Base-by-base conservation (phyloP, 2,797 vertebrate species). In the Sebastes alutus region DNA sequence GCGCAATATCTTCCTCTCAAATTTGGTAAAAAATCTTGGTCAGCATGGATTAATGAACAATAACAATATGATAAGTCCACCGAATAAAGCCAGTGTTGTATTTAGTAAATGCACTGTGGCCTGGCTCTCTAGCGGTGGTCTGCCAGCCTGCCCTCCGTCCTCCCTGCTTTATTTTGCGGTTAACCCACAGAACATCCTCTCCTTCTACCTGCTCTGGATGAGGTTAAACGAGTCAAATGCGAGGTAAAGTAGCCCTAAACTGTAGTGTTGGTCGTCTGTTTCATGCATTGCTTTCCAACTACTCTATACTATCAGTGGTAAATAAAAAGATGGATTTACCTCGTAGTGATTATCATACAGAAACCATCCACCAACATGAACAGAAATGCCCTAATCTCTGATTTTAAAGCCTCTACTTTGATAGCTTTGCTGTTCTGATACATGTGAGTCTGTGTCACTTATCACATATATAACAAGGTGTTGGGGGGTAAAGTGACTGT, bases 101-200 rank as follows among this genome's bases (percentile, higher is more conserved):
- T 78, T 89, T 61, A n/a, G 77, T 83, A 77, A 77, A 81, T 72
- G 77, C 67, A 23, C n/a, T 33, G 10, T 80, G 85, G 72, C 61
- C 81, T 49, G 35, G 30, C 75, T 67, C 58, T 10, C 6, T 46
- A 46, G 79, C 76, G 62, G 62, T 62, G 74, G 60, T 82, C 77
- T 87, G 80, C 77, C 82, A 81, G 70, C 68, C 61, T 87, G 80
- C 54, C 79, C 78, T 78, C 66, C 68, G 68, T 73, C 77, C 82
- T 77, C 54, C 72, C 81, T 74, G 64, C 75, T 87, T 65, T 62
- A 78, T 59, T 86, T 72, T 86, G 84, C 65, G 81, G 84, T 89
- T 58, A 61, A 69, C 25, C 77, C 82, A 61, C 78, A 77, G 46
- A 65, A 65, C 69, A 60, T 75, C 81, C 63, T 65, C 49, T 65